Base-by-base conservation (phyloP, 2,113 vertebrate genomes). In the Piaya cayana region DNA sequence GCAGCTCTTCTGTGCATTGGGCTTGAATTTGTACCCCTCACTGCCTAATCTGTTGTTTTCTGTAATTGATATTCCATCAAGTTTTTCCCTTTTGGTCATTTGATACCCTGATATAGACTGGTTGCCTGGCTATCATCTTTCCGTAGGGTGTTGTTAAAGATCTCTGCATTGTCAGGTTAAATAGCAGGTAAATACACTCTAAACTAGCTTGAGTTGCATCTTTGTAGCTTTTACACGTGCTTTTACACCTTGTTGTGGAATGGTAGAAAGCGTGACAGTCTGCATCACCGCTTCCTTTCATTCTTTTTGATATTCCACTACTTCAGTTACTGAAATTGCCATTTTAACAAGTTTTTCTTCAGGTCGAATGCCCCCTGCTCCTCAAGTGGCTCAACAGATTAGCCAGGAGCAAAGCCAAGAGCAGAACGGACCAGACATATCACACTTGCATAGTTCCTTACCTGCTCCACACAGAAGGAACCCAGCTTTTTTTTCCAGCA, bases 391-490 rank as follows among this genome's bases (percentile, higher is more conserved):
- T 52, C 98, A 99, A 87, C 98, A 98, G 43, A 80, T 98, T 52
- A 98, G 98, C 55, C 98, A 98, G 96, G 98, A 98, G 94, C 98
- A 98, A 96, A 99, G 92, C 70, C 98, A 98, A 90, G 98, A 98
- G 75, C 98, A 98, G 65, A 99, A 98, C 1, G 99, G 99, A 85
- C 98, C 99, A 97, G 98, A 98, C 21, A 98, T 98, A 2, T 98
- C 98, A 90, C 98, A 98, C 82, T 87, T 99, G 53, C 98, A 97
- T 90, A 98, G 98, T 3, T 99, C 98, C 6, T 98, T 98, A 3
- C 98, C 97, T 3, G 92, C 91, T 97, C 67, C 71, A 91, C 86
- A 75, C 42, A 81, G 86, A 52, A 95, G 89, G 45, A 93, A 21
- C 25, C 59, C 92, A 3, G 22, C 47, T 20, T 67, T 93, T 9